Evolutionary conservation across 2,888 invertebrate species (phyloP).

Genomic region (Graphium colonna): DNA sequence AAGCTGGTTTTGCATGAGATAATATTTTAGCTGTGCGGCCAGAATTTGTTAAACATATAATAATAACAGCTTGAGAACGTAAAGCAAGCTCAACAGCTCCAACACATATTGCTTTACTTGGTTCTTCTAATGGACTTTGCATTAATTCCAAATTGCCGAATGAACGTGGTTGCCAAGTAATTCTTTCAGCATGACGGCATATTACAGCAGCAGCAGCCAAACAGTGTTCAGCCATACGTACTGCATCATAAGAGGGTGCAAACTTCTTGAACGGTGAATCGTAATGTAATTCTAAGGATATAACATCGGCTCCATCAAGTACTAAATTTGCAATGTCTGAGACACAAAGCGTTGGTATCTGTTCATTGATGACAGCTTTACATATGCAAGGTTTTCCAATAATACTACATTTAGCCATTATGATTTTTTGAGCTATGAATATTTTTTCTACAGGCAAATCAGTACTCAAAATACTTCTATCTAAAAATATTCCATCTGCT

Average conservation of each 20-base stretch:
- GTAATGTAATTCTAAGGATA: constrained; percentile 85
- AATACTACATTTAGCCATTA: constrained; percentile 91
- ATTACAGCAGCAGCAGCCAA: constrained; percentile 86
- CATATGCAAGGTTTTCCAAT: constrained; percentile 93
- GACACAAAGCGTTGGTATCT: constrained; percentile 87
- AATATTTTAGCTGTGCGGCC: constrained; percentile 85
- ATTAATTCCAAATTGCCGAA: constrained; percentile 85
- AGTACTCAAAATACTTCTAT: constrained; percentile 90
- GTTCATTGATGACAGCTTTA: constrained; percentile 92
- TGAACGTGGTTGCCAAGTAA: constrained; percentile 88
- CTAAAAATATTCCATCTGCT: constrained; percentile 93
- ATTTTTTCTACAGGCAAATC: constrained; percentile 93
- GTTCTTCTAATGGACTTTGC: constrained; percentile 77
- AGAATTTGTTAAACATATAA: constrained; percentile 89
- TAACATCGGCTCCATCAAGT: constrained; percentile 93
- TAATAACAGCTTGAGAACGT: constrained; percentile 64
- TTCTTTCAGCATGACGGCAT: constrained; percentile 92
- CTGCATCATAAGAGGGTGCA: constrained; percentile 48
- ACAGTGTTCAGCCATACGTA: constrained; percentile 82
- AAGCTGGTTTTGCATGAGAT: constrained; percentile 84
- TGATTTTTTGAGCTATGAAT: constrained; percentile 92
- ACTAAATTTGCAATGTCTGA: constrained; percentile 95
- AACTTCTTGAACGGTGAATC: constrained; percentile 63
- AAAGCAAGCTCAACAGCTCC: constrained; percentile 64
- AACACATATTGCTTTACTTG: constrained; percentile 74